Conservation (phyloP, 2,113 vertebrate species). For the Microcebus murinus region DNA sequence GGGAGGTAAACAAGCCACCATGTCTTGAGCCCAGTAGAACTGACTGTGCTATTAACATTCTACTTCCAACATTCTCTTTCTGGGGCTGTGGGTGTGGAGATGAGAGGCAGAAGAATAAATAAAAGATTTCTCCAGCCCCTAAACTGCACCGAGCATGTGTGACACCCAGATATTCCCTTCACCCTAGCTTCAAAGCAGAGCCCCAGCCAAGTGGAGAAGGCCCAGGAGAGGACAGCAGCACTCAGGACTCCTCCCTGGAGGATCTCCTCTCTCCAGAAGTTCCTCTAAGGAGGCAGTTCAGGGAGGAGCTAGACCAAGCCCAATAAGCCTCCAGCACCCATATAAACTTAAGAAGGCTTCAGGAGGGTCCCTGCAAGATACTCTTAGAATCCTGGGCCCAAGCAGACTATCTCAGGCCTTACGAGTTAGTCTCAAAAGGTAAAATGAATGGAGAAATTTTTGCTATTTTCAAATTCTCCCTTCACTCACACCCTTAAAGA, state of each 20-base stretch:
- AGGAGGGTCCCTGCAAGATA: background rate
- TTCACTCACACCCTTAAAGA: background rate
- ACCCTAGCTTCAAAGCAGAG: background rate
- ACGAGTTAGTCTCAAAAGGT: background rate
- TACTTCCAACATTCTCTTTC: background rate
- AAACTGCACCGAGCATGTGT: background rate
- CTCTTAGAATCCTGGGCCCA: background rate
- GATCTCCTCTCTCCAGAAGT: background rate
- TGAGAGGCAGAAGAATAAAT: background rate
- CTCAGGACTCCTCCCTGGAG: background rate
- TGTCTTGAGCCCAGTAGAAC: background rate
- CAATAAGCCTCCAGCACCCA: background rate
- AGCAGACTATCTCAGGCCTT: background rate
- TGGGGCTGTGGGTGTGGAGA: background rate
- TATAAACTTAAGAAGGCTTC: background rate
- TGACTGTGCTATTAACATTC: background rate
- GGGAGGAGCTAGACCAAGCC: background rate
- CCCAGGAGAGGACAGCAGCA: background rate
- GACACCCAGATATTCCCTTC: background rate
- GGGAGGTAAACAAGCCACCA: background rate
- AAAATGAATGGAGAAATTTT: background rate
- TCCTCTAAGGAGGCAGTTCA: background rate
- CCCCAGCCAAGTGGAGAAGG: background rate
- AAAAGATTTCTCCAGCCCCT: background rate
- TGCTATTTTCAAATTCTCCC: background rate